Evolutionary conservation across 1,140 invertebrate genomes (phyloP).

Genomic region (Melanaphis sacchari): DNA sequence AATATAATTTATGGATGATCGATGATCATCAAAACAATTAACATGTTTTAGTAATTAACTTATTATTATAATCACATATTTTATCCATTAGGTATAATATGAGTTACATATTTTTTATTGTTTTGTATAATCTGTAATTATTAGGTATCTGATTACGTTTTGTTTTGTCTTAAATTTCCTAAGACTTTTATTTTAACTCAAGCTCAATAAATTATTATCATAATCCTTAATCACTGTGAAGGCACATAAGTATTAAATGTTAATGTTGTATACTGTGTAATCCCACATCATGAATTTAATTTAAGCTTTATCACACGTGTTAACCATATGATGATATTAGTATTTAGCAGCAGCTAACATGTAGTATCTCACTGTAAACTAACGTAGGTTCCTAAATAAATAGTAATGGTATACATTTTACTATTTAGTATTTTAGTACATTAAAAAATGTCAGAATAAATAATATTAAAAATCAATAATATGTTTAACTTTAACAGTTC

Average conservation of each 20-base stretch:
- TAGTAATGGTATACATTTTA: neutral
- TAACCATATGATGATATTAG: neutral
- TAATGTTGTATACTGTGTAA: neutral
- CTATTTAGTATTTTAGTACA: neutral
- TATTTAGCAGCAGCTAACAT: neutral
- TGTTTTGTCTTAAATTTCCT: neutral
- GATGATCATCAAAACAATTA: neutral
- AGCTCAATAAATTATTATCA: neutral
- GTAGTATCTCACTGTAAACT: neutral
- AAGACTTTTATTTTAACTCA: neutral
- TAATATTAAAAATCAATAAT: neutral
- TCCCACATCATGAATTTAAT: neutral
- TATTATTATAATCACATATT: neutral
- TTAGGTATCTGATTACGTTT: neutral
- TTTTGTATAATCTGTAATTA: neutral
- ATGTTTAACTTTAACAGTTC: neutral
- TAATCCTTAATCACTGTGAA: neutral
- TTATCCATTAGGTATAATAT: neutral
- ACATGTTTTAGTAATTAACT: neutral
- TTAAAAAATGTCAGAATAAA: neutral
- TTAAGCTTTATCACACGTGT: constrained; percentile 3
- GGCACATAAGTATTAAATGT: neutral
- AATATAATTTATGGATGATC: neutral
- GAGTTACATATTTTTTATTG: neutral
- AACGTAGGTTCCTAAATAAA: neutral